phyloP scores from a whole-genome alignment of 2,797 vertebrate species.

The Acanthurus leucopareius region DNA sequence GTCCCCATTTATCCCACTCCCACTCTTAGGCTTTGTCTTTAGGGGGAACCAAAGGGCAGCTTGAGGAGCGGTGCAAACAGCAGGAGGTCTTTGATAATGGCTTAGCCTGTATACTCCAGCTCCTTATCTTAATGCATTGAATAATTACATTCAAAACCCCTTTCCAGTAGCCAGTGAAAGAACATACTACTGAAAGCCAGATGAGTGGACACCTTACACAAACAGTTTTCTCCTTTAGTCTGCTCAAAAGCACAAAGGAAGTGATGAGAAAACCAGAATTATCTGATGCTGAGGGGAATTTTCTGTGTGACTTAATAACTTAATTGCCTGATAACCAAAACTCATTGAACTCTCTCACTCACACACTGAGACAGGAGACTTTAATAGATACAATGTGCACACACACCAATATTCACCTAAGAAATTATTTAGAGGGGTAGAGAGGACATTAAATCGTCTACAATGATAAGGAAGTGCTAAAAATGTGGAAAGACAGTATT shows the following conservation, averaged over 20 bases:
- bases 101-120: constrained; percentile 36
- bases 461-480: background rate
- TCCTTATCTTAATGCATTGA: constrained; percentile 52
- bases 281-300: constrained; percentile 56
- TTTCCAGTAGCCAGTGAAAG: constrained; percentile 4
- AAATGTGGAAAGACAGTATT: background rate
- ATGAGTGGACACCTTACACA: constrained; percentile 17
- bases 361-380: background rate
- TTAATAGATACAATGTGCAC: constrained; percentile 22
- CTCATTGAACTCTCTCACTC: no score
- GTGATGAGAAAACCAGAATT: constrained; percentile 43
- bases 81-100: constrained; percentile 55
- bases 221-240: constrained; percentile 28
- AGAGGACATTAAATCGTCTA: constrained; percentile 1
- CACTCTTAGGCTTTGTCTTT: constrained; percentile 45
- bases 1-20: constrained; percentile 31
- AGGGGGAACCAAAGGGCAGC: constrained; percentile 43
- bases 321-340: constrained; percentile 66
- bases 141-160: constrained; percentile 33
- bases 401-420: constrained; percentile 20
- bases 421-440: background rate
- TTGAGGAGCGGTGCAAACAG: constrained; percentile 24
- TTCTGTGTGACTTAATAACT: constrained; percentile 38
- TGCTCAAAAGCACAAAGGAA: constrained; percentile 24
- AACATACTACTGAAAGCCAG: constrained; percentile 5